phyloP scores from a whole-genome alignment of 2,888 invertebrate genomes.

The Nyleta sp. region DNA sequence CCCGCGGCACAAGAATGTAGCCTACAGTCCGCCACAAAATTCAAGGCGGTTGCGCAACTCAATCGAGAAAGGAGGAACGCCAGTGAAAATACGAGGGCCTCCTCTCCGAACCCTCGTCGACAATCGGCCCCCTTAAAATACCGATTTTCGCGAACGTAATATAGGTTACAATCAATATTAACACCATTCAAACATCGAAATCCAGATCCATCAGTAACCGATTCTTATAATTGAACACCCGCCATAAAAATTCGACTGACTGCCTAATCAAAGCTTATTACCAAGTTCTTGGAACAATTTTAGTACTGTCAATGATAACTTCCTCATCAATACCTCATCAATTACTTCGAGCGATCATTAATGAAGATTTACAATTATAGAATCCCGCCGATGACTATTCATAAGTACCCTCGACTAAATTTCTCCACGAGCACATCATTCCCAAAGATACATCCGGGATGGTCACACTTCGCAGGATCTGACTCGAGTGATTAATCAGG shows the following conservation, averaged over 20 bases:
- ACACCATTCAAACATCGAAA: no score
- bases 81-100: conserved; percentile 50
- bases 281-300: no score
- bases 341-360: no score
- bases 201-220: background rate
- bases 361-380: conserved; percentile 20
- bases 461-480: conserved; percentile 17
- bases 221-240: background rate
- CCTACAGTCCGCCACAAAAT: conserved; percentile 82
- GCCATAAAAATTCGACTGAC: no score
- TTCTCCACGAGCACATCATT: conserved; percentile 21
- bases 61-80: conserved; percentile 68
- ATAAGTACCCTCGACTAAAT: conserved; percentile 11
- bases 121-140: conserved; percentile 45
- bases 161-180: background rate
- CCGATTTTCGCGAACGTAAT: conserved; percentile 56
- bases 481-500: conserved; percentile 39
- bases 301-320: background rate
- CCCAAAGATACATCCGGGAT: conserved; percentile 15
- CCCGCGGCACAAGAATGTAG: conserved; percentile 81
- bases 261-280: no score
- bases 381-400: conserved; percentile 25
- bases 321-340: background rate
- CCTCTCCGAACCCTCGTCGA: conserved; percentile 53
- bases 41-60: conserved; percentile 78